These are phyloP conservation scores for Litocranius walleri DNA, from an alignment of 2,113 vertebrate species.

Conservation along the genomic window DNA sequence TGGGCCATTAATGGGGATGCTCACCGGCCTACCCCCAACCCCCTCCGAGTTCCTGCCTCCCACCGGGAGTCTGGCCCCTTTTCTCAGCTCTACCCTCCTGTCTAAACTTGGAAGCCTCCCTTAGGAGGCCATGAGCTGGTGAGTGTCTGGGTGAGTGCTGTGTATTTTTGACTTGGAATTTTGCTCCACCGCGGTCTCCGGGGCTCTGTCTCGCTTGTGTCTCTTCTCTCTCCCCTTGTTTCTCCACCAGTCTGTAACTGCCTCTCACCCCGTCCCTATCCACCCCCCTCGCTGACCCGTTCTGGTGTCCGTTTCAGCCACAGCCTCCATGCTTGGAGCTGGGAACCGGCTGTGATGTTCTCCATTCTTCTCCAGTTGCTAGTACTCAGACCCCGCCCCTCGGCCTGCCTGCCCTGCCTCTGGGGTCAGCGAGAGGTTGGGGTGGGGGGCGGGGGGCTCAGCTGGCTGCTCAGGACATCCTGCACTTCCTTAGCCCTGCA, in stretches of 20 bases:
- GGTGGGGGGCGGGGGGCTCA: neutral
- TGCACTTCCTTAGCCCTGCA: slow-evolving; percentile 61
- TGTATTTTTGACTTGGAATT: slow-evolving; percentile 73
- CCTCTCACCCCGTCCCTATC: neutral
- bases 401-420: slow-evolving; percentile 48
- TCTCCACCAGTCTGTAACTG: slow-evolving; percentile 35
- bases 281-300: neutral
- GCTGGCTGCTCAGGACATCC: slow-evolving; percentile 62
- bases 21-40: neutral
- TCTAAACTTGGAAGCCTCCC: slow-evolving; percentile 62
- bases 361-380: slow-evolving; percentile 75
- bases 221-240: slow-evolving; percentile 29
- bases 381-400: slow-evolving; percentile 55
- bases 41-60: neutral
- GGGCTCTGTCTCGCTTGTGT: slow-evolving; percentile 35
- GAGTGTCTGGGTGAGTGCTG: slow-evolving; percentile 61
- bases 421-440: slow-evolving; percentile 72
- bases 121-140: slow-evolving; percentile 33
- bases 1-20: slow-evolving; percentile 16
- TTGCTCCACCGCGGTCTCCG: slow-evolving; percentile 36
- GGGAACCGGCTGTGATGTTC: slow-evolving; percentile 48
- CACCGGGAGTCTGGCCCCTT: neutral
- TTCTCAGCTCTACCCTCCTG: slow-evolving; percentile 57
- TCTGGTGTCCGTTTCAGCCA: slow-evolving; percentile 34
- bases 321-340: slow-evolving; percentile 50